Base-by-base conservation (phyloP, 2,797 vertebrate genomes). In the Microctenopoma lineatum region DNA sequence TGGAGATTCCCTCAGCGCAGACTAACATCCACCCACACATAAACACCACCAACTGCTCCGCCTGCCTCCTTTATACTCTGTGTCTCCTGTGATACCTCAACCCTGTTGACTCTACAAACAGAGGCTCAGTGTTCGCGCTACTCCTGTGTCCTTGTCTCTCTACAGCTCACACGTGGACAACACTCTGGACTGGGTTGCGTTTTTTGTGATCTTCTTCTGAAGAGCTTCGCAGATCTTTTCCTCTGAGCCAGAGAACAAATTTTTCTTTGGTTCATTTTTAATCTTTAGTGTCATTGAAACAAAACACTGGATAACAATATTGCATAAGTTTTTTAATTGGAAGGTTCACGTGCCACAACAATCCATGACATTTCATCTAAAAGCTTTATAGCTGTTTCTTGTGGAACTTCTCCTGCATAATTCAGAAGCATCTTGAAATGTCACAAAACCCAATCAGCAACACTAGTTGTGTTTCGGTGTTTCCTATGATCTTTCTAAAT, bases 1-100 rank as follows among this genome's bases (percentile, higher is more conserved):
- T 88, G 0, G 61, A 80, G 25, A 73, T 59, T 68, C 86, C 87
- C 16, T 87, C 0, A 56, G 79, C 38, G 38, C 34, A 75, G 45
- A 58, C 54, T 27, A 57, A 75, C 42, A 90, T 90, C 26, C 59
- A 58, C 80, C 58, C 54, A 41, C 45, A 59, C 63, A 45, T 46
- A 39, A 15, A 91, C 87, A 89, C 55, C n/a, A 59, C 59, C 55
- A 53, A 51, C 71, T 59, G 47, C 66, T 67, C 70, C 10, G 4
- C 42, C 42, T 45, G 38, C 21, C 8, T 59, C 58, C 58, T 34
- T 75, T 48, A 59, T 47, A 51, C 36, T 44, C 14, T 16, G 15
- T 16, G 45, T 76, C 70, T 71, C 39, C 69, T 65, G 32, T 51
- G 70, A 75, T 66, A 66, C 67, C 48, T 65, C 7, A 16, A 55